Base-by-base conservation (phyloP, 1,140 invertebrate species). In the Heliconius congener region DNA sequence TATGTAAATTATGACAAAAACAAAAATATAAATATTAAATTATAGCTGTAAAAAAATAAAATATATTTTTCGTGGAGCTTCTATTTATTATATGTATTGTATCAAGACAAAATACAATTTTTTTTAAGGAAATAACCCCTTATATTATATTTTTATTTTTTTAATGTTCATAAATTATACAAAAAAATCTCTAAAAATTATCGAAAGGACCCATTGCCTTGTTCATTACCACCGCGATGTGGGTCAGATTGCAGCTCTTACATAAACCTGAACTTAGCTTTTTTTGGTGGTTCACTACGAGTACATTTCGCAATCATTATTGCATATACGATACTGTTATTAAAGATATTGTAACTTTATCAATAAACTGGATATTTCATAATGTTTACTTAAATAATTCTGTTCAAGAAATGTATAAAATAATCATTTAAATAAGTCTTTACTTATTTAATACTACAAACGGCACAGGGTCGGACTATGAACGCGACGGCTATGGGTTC, bases 161-260 rank as follows among this genome's bases (percentile, higher is more conserved):
- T 52, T 18, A 23, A 52, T 19, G 16, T 52, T 52, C 18, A 18
- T 8, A 52, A 52, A 52, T 52, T 52, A 52, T 52, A 8, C 5
- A 19, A 52, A 52, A 30, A 52, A 52, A 0, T 18, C 4, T 52
- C 6, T 52, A 4, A 16, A 16, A 46, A 3, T 30, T 16, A 66
- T 66, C 27, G 60, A 66, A 66, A 66, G 60, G 60, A 72, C 73
- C 39, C n/a, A 72, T 42, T 72, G 42, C 66, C 71, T 55, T 73
- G 30, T 52, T 39, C 27, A 79, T 71, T 78, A 39, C 55, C 52
- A 78, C 66, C 70, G 30, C 30, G 71, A 74, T 75, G 82, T 83
- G 74, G 82, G 79, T 76, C 76, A 76, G 23, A 55, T 71, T 52
- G 73, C 76, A 72, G 55, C 39, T 76, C 37, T 83, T 83, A 80